Evolutionary conservation across 2,797 vertebrate species (phyloP).

Genomic region (Lithobates sylvaticus): DNA sequence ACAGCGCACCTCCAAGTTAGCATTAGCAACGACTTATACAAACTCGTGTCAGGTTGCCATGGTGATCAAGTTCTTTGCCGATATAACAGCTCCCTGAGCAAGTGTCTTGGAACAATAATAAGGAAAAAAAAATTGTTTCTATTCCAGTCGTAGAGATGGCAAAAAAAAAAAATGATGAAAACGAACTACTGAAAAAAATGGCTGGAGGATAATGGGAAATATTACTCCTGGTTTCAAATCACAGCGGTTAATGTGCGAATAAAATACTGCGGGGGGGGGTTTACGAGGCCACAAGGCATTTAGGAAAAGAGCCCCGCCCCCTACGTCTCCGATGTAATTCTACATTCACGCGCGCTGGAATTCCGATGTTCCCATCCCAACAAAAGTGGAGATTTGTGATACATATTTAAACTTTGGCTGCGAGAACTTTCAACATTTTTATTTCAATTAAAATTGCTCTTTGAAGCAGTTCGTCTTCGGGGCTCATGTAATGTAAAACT

Average conservation of each 20-base stretch:
- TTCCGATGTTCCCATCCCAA: background rate
- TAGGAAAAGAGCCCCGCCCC: background rate
- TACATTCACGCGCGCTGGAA: slow-evolving; percentile 40
- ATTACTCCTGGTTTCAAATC: background rate
- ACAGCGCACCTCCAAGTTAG: background rate
- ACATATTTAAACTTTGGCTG: slow-evolving; percentile 43
- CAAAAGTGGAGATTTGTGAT: background rate
- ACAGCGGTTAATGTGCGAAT: slow-evolving; percentile 36
- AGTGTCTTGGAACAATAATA: background rate
- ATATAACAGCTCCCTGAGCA: slow-evolving; percentile 9
- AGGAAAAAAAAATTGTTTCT: slow-evolving; percentile 25
- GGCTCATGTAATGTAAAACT: slow-evolving; percentile 50
- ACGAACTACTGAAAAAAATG: background rate
- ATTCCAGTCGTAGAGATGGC: accelerated
- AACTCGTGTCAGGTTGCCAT: slow-evolving; percentile 14
- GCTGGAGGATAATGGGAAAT: background rate
- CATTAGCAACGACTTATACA: slow-evolving; percentile 1
- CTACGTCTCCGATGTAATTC: slow-evolving; percentile 14
- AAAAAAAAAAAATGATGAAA: slow-evolving; percentile 4
- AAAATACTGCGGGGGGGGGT: background rate
- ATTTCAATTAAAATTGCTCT: slow-evolving; percentile 74
- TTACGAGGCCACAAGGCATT: slow-evolving; percentile 18
- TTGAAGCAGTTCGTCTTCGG: slow-evolving; percentile 68
- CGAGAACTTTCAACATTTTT: slow-evolving; percentile 63
- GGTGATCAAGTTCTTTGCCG: slow-evolving; percentile 19